A percentile compares a stretch with the other conserved stretches of the same genome.
Evolutionary conservation across 2,113 vertebrate genomes (phyloP).

Genomic region (Aix galericulata): DNA sequence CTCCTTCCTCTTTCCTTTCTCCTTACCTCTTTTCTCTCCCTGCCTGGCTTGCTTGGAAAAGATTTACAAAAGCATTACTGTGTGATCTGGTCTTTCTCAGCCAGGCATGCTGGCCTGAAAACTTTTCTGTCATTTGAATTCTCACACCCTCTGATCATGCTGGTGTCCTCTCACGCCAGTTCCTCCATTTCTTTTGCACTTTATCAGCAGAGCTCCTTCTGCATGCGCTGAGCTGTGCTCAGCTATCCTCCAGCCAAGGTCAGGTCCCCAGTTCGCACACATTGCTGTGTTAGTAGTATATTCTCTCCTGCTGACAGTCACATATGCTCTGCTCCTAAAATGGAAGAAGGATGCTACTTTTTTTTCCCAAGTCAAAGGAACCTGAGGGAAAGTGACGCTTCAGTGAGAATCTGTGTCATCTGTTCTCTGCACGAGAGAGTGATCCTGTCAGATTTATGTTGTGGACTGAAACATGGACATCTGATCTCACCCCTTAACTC

Average conservation of each 20-base stretch:
- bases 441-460: not conserved
- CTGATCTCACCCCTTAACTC: not conserved
- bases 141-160: not conserved
- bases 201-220: not conserved
- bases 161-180: not conserved
- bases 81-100: not conserved
- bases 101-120: not conserved
- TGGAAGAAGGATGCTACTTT: not conserved
- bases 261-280: not conserved
- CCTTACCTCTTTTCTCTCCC: not conserved
- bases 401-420: not conserved
- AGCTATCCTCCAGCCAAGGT: not conserved
- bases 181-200: not conserved
- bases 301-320: not conserved
- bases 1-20: not conserved
- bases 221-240: not conserved
- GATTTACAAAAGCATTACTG: not conserved
- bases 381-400: not conserved
- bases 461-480: not conserved
- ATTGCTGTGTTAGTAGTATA: not conserved
- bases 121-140: not conserved
- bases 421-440: not conserved
- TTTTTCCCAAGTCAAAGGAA: not conserved
- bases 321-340: not conserved
- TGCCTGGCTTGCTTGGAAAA: not conserved